These are phyloP conservation scores for Abramis brama DNA, from an alignment of 2,113 vertebrate genomes.

Conservation along the genomic window DNA sequence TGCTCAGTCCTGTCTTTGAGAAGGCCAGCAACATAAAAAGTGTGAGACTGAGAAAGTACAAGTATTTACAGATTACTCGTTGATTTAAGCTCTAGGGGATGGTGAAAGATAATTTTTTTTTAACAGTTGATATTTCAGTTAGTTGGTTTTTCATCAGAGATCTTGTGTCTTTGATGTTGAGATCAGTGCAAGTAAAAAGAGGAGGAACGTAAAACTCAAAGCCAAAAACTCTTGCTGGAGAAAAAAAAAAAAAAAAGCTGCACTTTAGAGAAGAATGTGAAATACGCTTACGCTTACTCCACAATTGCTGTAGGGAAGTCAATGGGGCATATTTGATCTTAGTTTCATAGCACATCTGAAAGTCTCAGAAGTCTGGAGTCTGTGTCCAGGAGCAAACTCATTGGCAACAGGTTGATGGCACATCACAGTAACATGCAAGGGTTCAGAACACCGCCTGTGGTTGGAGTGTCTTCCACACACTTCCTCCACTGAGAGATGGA, in stretches of 20 bases:
- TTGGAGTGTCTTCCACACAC: neutral
- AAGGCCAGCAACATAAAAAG: neutral
- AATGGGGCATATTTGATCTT: neutral
- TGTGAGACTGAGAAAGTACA: neutral
- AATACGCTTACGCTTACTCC: neutral
- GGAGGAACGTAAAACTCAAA: neutral
- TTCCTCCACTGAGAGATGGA: slow-evolving; percentile 13
- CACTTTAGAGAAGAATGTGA: neutral
- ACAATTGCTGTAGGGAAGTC: neutral
- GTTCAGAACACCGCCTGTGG: slow-evolving; percentile 8
- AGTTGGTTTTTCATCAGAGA: slow-evolving; percentile 12
- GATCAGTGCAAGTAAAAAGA: slow-evolving; percentile 22
- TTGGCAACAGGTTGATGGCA: neutral
- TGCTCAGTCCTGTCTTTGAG: neutral
- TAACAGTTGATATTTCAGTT: slow-evolving; percentile 9
- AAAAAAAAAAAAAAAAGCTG: slow-evolving; percentile 2
- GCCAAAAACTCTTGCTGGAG: neutral
- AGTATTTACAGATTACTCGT: neutral
- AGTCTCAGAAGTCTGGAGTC: neutral
- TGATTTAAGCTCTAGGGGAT: neutral
- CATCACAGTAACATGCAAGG: neutral
- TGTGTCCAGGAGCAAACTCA: neutral
- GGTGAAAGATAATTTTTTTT: neutral
- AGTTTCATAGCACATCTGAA: neutral
- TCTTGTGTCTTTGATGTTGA: neutral